A percentile compares a stretch with the other conserved stretches of the same genome.
Evolutionary conservation across 1,140 invertebrate species (phyloP).

Genomic region (Drosophila cardini): DNA sequence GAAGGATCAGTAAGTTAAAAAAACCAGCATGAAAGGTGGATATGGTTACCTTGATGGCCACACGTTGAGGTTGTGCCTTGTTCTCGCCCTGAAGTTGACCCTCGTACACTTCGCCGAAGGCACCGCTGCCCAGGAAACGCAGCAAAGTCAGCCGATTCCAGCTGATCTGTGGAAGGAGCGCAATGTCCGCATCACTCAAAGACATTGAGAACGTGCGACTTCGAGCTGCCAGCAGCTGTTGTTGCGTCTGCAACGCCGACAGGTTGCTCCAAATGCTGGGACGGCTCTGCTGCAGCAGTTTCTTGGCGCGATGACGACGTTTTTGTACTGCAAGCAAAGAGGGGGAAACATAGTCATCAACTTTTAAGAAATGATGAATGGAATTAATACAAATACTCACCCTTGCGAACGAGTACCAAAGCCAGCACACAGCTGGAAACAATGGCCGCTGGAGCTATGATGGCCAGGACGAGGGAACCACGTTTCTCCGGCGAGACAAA

Average conservation of each 20-base stretch:
- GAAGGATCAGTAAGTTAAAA: no score
- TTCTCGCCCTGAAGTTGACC: conserved; percentile 89
- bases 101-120: conserved; percentile 98
- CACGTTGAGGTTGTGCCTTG: conserved; percentile 87
- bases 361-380: not conserved
- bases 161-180: conserved; percentile 92
- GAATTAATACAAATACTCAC: conserved; percentile 29
- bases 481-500: conserved; percentile 75
- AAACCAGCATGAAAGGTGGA: not conserved
- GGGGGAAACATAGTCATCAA: no score
- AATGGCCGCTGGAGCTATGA: conserved; percentile 86
- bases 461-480: conserved; percentile 86
- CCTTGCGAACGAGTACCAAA: conserved; percentile 85
- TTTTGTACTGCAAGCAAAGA: conserved; percentile 45
- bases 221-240: conserved; percentile 87
- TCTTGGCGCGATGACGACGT: conserved; percentile 74
- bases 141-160: conserved; percentile 92
- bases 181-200: conserved; percentile 88
- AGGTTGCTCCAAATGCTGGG: conserved; percentile 89
- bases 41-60: conserved; percentile 92
- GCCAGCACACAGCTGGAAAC: conserved; percentile 82
- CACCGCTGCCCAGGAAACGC: conserved; percentile 96
- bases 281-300: conserved; percentile 74
- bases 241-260: conserved; percentile 93
- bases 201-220: conserved; percentile 90